A percentile compares a stretch with the other conserved stretches of the same genome.
phyloP scores from a whole-genome alignment of 2,113 vertebrate genomes.

The Corvus moneduloides region DNA sequence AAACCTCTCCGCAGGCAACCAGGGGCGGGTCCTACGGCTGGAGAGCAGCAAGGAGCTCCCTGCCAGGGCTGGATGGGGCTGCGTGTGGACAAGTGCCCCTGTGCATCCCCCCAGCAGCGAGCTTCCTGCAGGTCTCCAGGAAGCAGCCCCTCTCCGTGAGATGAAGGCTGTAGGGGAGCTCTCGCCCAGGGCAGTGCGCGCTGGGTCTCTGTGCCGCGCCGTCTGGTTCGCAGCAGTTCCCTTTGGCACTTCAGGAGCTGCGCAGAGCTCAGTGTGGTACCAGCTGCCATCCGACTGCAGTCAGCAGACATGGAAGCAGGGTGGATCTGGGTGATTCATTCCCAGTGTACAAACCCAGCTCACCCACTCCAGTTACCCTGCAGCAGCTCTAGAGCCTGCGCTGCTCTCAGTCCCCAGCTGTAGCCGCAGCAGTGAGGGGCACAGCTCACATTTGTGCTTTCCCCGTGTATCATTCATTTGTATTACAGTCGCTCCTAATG shows the following conservation, averaged over 20 bases:
- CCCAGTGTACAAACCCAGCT: background rate
- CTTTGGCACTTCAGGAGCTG: background rate
- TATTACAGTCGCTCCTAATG: background rate
- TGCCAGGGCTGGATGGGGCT: background rate
- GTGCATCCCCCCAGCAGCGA: accelerated
- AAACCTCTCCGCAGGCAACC: background rate
- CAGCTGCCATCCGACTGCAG: background rate
- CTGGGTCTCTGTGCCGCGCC: background rate
- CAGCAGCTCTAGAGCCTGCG: background rate
- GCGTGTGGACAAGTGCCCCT: accelerated
- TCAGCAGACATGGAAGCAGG: background rate
- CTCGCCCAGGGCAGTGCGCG: background rate
- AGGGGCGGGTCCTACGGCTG: background rate
- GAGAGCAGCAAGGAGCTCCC: background rate
- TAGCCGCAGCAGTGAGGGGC: background rate
- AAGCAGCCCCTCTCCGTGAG: accelerated
- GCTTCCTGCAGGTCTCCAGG: background rate
- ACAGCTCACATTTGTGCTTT: background rate
- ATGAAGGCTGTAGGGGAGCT: background rate
- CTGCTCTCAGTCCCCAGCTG: background rate
- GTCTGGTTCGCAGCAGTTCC: background rate
- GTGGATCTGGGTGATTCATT: background rate
- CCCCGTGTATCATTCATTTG: background rate
- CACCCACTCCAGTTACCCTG: accelerated
- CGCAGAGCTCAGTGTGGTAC: background rate